phyloP scores from a whole-genome alignment of 2,888 invertebrate species.

The Aromia moschata region DNA sequence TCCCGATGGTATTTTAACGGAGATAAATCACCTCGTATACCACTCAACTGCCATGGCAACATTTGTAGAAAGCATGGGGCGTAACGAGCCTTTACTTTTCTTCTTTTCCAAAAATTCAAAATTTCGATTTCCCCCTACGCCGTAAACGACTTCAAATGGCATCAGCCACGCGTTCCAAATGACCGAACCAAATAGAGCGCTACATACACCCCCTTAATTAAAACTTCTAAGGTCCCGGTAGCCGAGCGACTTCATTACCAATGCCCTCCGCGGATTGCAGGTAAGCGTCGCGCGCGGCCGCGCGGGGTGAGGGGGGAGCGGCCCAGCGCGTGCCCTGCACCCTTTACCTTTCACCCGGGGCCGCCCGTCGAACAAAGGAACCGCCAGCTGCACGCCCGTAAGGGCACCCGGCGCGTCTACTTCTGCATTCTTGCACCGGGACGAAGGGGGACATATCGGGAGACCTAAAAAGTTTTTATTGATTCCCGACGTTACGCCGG shows the following conservation, averaged over 20 bases:
- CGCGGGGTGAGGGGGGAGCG: slow-evolving; percentile 32
- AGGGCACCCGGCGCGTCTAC: slow-evolving; percentile 29
- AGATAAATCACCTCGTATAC: too few species aligned
- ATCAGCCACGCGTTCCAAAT: background rate
- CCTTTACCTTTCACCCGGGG: slow-evolving; percentile 54
- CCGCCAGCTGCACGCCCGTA: slow-evolving; percentile 52
- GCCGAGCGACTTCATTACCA: slow-evolving; percentile 30
- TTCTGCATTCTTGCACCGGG: slow-evolving; percentile 25
- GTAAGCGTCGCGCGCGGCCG: slow-evolving; percentile 25
- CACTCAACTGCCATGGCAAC: too few species aligned
- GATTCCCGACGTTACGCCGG: slow-evolving; percentile 7
- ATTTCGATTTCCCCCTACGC: too few species aligned
- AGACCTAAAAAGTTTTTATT: slow-evolving; percentile 15
- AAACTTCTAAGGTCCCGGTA: slow-evolving; percentile 30
- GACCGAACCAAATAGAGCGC: slow-evolving; percentile 1
- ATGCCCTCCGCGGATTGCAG: slow-evolving; percentile 24
- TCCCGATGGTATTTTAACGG: too few species aligned
- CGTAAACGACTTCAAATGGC: too few species aligned
- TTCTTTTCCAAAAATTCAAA: too few species aligned
- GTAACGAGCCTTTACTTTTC: too few species aligned
- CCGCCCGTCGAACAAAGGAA: slow-evolving; percentile 51
- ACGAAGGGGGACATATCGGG: slow-evolving; percentile 14
- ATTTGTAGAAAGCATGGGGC: too few species aligned
- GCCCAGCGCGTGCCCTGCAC: slow-evolving; percentile 52
- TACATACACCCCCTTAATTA: slow-evolving; percentile 31